Percentiles rank a stretch among this genome's conserved stretches.
Conservation (phyloP, 1,140 invertebrate species). For the Hyles vespertilio region DNA sequence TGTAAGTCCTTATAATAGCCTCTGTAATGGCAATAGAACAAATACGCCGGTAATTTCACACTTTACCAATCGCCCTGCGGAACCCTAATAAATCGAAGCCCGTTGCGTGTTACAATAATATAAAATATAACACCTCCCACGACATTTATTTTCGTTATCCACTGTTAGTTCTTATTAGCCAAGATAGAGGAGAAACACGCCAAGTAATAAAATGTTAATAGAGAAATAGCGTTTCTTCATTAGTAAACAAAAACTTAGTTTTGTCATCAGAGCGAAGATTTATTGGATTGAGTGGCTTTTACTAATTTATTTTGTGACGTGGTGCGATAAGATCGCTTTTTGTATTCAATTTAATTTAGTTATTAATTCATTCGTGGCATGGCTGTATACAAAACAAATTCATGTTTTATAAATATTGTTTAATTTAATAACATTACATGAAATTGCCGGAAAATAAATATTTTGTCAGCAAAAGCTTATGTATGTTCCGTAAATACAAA, state of each 20-base stretch:
- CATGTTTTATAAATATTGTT: too few relatives aligned
- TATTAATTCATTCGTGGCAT: too few relatives aligned
- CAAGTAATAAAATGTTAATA: conserved; percentile 45
- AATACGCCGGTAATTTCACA: conserved; percentile 11
- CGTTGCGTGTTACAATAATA: conserved; percentile 57
- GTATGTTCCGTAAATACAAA: too few relatives aligned
- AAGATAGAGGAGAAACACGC: conserved; percentile 53
- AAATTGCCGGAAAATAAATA: too few relatives aligned
- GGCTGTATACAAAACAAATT: too few relatives aligned
- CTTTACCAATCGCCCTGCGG: conserved; percentile 1
- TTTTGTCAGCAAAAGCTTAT: too few relatives aligned
- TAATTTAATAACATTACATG: too few relatives aligned
- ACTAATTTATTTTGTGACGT: too few relatives aligned
- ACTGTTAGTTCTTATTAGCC: conserved; percentile 44
- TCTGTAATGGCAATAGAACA: background rate
- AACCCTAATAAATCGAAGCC: conserved; percentile 37
- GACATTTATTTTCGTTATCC: conserved; percentile 62
- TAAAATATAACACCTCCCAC: conserved; percentile 53
- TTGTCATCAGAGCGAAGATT: too few relatives aligned
- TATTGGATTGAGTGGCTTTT: too few relatives aligned
- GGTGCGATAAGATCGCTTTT: too few relatives aligned
- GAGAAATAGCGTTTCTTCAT: conserved; percentile 42
- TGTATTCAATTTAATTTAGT: too few relatives aligned
- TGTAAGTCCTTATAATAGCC: conserved; percentile 1
- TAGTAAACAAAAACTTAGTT: conserved; percentile 18